Evolutionary conservation across 2,113 vertebrate species (phyloP), one percentile per base, ranked within the genome.

Genomic region (Hystrix cristata): DNA sequence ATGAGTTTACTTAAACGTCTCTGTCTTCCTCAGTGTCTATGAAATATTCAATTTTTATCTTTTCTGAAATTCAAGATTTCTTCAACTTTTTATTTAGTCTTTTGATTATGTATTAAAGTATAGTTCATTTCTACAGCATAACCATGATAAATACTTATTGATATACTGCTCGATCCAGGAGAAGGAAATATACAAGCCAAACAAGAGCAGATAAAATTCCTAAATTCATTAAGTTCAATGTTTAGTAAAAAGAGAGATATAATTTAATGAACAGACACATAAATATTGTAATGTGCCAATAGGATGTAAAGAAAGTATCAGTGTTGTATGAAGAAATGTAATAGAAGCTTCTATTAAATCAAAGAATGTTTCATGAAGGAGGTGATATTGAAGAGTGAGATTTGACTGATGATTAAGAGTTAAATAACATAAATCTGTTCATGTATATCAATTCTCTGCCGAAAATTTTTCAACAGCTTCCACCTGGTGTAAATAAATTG

Each of bases 1-100:
- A 76, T 59, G 34, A 38, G 0, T 13, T 60, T 51, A 57, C 5
- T 1, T 83, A 87, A 38, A 62, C 46, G n/a, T 53, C 11, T 62
- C 59, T 55, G 0, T 60, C 3, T 90, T 92, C 9, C 79, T 82
- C 29, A 87, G 48, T 83, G 34, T 34, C 19, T 51, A 7, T 34
- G 9, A 64, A 76, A n/a, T 21, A 74, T 46, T 78, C 13, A 31
- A 1, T 69, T 43, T 21, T 29, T 57, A 2, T 80, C 65, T 57
- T 93, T 84, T 27, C 38, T 95, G 65, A 8, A 83, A 43, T 87
- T 89, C n/a, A 60, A 89, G 64, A 53, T 67, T 81, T 69, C 27
- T 57, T 51, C 13, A 46, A 18, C 62, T 76, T 1, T 89, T 57
- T 9, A 76, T 62, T 69, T 82, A 72, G 72, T 78, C 1, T 74